phyloP scores from a whole-genome alignment of 2,113 vertebrate genomes.

The Sylvia atricapilla region DNA sequence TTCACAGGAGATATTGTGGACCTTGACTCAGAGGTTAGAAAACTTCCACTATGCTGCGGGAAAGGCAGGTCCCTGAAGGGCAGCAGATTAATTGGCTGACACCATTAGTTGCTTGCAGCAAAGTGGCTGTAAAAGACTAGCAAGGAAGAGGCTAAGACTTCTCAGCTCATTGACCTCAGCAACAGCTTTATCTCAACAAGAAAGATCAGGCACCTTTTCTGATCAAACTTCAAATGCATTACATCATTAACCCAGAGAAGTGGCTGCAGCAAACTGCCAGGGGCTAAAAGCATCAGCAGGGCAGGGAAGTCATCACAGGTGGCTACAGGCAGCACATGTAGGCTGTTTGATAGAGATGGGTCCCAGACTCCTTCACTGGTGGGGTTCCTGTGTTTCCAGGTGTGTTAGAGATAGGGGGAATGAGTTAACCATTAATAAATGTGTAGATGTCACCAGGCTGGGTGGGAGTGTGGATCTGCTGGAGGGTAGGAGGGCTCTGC shows the following conservation, averaged over 20 bases:
- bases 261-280: background rate
- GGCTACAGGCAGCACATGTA: background rate
- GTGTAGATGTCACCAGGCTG: background rate
- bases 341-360: background rate
- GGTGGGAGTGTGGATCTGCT: background rate
- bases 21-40: background rate
- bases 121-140: background rate
- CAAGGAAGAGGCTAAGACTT: background rate
- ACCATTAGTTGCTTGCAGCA: background rate
- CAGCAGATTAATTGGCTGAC: background rate
- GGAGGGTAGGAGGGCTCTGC: background rate
- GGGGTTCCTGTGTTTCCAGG: background rate
- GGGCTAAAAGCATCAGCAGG: background rate
- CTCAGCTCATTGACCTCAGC: background rate
- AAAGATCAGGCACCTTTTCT: background rate
- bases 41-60: background rate
- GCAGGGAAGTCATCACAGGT: background rate
- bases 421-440: too few relatives aligned
- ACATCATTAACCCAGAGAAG: background rate
- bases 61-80: background rate
- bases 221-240: background rate
- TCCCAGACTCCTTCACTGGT: background rate
- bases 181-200: background rate
- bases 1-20: background rate
- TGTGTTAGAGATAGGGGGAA: accelerated